Percentiles rank a stretch among this genome's conserved stretches.
Evolutionary conservation across 2,113 vertebrate genomes (phyloP).

Genomic region (Nannospalax galili): DNA sequence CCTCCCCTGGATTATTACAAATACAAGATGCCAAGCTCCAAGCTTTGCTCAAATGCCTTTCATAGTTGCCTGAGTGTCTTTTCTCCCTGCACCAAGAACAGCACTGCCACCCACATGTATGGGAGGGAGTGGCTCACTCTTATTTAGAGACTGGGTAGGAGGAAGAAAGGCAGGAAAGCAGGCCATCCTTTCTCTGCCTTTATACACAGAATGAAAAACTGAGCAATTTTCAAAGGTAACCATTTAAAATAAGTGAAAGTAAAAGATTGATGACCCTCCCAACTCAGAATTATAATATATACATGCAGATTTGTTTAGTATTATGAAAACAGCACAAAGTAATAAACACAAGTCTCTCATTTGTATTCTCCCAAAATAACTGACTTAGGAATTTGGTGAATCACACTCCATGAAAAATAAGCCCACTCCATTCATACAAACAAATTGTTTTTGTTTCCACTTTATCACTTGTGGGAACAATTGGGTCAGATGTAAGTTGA

Average conservation of each 20-base stretch:
- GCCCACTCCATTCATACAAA: slow-evolving; percentile 56
- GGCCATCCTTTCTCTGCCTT: slow-evolving; percentile 16
- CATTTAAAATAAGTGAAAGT: slow-evolving; percentile 59
- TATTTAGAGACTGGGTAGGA: slow-evolving; percentile 63
- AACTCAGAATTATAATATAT: not conserved
- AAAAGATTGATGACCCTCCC: slow-evolving; percentile 32
- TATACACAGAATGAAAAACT: not conserved
- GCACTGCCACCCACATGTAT: slow-evolving; percentile 69
- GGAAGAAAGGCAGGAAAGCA: slow-evolving; percentile 16
- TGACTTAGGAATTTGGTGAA: slow-evolving; percentile 68
- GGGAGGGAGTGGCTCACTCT: slow-evolving; percentile 59
- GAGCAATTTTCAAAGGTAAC: not conserved
- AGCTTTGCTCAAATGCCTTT: slow-evolving; percentile 44
- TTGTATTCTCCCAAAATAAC: slow-evolving; percentile 37
- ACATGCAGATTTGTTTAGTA: not conserved
- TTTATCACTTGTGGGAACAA: not conserved
- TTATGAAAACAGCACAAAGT: not conserved
- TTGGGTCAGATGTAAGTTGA: not conserved
- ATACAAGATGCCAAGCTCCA: slow-evolving; percentile 49
- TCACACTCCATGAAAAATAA: slow-evolving; percentile 71
- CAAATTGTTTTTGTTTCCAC: slow-evolving; percentile 44
- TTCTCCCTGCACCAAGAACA: slow-evolving; percentile 58
- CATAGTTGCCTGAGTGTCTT: slow-evolving; percentile 64
- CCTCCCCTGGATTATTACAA: slow-evolving; percentile 13
- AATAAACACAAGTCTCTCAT: slow-evolving; percentile 22